phyloP scores from a whole-genome alignment of 1,140 invertebrate species.

The Diprion similis region DNA sequence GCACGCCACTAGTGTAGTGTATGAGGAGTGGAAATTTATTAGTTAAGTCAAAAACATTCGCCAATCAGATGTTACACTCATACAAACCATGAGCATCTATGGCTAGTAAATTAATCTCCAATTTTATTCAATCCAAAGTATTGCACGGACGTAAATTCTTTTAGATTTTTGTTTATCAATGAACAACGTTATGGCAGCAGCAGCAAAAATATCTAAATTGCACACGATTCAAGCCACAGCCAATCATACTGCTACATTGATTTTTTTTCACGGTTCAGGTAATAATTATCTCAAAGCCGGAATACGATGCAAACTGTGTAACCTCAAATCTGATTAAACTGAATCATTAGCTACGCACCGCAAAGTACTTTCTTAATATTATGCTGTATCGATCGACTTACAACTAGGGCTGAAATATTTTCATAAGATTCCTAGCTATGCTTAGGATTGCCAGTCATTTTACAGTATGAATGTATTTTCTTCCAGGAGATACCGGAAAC shows the following conservation, averaged over 20 bases:
- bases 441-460: constrained; percentile 8
- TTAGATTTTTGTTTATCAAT: neutral
- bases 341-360: neutral
- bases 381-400: neutral
- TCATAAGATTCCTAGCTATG: constrained; percentile 1
- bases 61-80: too few relatives aligned
- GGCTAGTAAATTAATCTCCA: too few relatives aligned
- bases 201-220: constrained; percentile 10
- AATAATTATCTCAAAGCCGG: constrained; percentile 24
- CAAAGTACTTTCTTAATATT: neutral
- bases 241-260: constrained; percentile 62
- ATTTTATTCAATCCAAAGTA: too few relatives aligned
- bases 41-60: too few relatives aligned
- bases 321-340: constrained; percentile 16
- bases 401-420: neutral
- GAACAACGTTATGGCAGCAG: constrained; percentile 3
- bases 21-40: too few relatives aligned
- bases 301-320: constrained; percentile 10
- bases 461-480: constrained; percentile 21
- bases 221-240: constrained; percentile 46
- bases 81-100: too few relatives aligned
- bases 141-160: too few relatives aligned
- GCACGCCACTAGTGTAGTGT: too few relatives aligned
- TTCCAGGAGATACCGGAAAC: constrained; percentile 68
- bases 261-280: constrained; percentile 72